A percentile compares a stretch with the other conserved stretches of the same genome.
Conservation (phyloP, 1,140 invertebrate genomes). For the Contarinia nasturtii region DNA sequence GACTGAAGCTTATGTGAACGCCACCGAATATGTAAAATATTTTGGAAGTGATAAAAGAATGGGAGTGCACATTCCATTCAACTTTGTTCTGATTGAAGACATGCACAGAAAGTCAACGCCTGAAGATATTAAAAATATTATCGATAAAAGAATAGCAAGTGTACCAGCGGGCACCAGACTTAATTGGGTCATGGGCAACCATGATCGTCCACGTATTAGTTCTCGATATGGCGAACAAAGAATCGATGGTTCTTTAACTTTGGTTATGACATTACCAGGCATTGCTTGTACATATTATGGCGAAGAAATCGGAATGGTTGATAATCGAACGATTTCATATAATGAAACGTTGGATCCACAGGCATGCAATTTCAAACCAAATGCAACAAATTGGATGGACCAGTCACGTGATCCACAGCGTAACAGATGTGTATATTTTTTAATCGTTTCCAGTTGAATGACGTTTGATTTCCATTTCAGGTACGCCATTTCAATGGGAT, state of each 20-base stretch:
- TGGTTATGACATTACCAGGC: constrained; percentile 55
- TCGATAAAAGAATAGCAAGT: constrained; percentile 34
- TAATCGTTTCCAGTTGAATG: too few relatives aligned
- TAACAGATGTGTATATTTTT: too few relatives aligned
- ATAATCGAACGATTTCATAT: constrained; percentile 31
- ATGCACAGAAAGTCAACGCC: constrained; percentile 27
- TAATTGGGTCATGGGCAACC: constrained; percentile 62
- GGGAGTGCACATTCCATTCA: constrained; percentile 45
- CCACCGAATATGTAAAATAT: constrained; percentile 32
- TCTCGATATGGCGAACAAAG: constrained; percentile 37
- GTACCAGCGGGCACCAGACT: constrained; percentile 29
- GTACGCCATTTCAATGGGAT: constrained; percentile 62
- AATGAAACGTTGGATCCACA: constrained; percentile 34
- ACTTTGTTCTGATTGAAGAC: constrained; percentile 37
- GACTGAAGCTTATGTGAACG: constrained; percentile 38
- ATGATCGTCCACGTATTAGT: constrained; percentile 45
- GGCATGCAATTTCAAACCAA: constrained; percentile 27
- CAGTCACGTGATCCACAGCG: constrained; percentile 41
- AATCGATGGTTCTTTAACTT: constrained; percentile 54
- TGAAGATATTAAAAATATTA: constrained; percentile 28
- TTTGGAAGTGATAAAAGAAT: constrained; percentile 27
- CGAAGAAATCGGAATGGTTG: constrained; percentile 64
- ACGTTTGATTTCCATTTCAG: too few relatives aligned
- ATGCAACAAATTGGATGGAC: constrained; percentile 27
- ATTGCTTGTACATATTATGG: constrained; percentile 61